phyloP scores from a whole-genome alignment of 2,797 vertebrate species.

The Sebastes kiyomatsui region DNA sequence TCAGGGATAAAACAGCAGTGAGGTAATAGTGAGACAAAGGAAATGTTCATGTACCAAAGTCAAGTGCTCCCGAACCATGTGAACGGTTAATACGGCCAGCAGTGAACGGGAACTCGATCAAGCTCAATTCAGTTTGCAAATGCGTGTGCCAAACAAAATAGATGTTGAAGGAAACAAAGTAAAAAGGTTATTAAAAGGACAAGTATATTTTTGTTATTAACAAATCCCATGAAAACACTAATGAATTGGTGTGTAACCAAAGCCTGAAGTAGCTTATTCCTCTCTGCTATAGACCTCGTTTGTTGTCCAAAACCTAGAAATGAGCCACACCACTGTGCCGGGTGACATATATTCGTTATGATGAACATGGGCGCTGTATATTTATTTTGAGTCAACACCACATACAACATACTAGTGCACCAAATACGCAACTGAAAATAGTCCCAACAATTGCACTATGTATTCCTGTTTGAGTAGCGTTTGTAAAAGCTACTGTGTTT shows the following conservation, averaged over 20 bases:
- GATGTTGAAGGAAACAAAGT: not conserved
- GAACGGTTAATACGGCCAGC: conserved; percentile 24
- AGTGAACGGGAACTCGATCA: conserved; percentile 30
- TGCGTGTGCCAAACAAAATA: conserved; percentile 1
- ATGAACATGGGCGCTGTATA: not conserved
- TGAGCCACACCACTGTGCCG: not conserved
- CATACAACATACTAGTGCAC: not conserved
- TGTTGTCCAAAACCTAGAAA: not conserved
- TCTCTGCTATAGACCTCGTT: not conserved
- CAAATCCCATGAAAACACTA: not conserved
- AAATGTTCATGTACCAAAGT: conserved; percentile 38
- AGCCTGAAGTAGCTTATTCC: not conserved
- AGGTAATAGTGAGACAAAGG: conserved; percentile 19
- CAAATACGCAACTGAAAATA: not conserved
- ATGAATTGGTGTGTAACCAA: not conserved
- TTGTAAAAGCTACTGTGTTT: not conserved
- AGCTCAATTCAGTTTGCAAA: conserved; percentile 14
- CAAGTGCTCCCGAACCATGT: conserved; percentile 45
- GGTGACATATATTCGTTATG: not conserved
- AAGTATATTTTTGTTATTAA: not conserved
- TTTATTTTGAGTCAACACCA: not conserved
- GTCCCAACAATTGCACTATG: not conserved
- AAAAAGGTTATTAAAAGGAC: not conserved
- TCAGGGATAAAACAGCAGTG: conserved; percentile 22
- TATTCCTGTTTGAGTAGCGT: not conserved